Conservation (phyloP, 2,888 invertebrate species). For the Lasioglossum figueresi region DNA sequence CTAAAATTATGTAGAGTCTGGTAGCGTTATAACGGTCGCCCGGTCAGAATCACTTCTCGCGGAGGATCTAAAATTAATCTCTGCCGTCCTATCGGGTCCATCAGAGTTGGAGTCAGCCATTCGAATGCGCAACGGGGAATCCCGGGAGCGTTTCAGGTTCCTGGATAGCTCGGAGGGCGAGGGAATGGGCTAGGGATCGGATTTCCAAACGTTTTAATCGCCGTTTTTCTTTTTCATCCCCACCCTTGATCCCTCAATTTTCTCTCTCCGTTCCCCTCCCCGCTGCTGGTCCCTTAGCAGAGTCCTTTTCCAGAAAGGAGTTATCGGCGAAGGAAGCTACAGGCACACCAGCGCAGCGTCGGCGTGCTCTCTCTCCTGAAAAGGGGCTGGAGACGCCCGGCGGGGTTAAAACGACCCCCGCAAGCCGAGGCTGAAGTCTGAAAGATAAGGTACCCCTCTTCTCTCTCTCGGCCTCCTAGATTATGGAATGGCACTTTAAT, state of each 20-base stretch:
- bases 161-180: constrained; percentile 6
- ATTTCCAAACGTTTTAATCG: constrained; percentile 75
- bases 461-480: constrained; percentile 83
- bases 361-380: constrained; percentile 64
- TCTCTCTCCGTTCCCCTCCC: constrained; percentile 12
- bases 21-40: neutral
- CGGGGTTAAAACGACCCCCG: constrained; percentile 76
- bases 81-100: constrained; percentile 1
- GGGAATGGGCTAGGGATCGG: constrained; percentile 51
- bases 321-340: constrained; percentile 79
- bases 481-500: constrained; percentile 90
- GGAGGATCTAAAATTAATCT: constrained; percentile 15
- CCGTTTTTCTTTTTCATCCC: constrained; percentile 64
- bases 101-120: neutral
- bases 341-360: constrained; percentile 65
- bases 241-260: constrained; percentile 47
- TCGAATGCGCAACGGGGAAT: constrained; percentile 7
- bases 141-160: constrained; percentile 30
- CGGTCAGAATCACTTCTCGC: constrained; percentile 5
- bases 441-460: constrained; percentile 83
- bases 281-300: constrained; percentile 12
- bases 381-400: constrained; percentile 68
- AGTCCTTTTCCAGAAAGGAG: constrained; percentile 75
- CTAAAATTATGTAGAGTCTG: neutral
- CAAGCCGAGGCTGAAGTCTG: constrained; percentile 81